These are phyloP conservation scores for Myocastor coypus DNA, from an alignment of 2,113 vertebrate genomes.

Conservation along the genomic window DNA sequence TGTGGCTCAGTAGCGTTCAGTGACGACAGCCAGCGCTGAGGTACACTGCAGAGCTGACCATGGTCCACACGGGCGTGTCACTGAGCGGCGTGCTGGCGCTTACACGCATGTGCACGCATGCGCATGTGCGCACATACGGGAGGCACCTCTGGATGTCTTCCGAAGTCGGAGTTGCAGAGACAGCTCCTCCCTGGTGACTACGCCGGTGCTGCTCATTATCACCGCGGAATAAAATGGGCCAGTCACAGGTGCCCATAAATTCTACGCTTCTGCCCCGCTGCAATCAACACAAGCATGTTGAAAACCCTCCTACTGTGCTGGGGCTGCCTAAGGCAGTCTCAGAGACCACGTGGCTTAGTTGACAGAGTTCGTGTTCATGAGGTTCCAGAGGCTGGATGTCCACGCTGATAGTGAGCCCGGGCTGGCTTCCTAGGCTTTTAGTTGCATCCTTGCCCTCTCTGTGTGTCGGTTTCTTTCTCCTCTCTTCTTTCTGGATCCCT, in stretches of 20 bases:
- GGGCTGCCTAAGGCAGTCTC: not conserved
- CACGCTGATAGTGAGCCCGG: not conserved
- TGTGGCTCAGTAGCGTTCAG: not conserved
- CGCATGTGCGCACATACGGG: not conserved
- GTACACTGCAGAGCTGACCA: rapidly evolving
- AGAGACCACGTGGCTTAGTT: too few relatives aligned
- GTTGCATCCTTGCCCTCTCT: not conserved
- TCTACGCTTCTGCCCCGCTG: not conserved
- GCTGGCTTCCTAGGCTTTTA: not conserved
- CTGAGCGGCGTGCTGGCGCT: not conserved
- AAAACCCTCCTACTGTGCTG: not conserved
- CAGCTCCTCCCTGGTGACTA: not conserved
- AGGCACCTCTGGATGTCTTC: not conserved
- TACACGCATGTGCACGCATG: not conserved
- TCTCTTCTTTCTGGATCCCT: not conserved
- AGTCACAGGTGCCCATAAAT: not conserved
- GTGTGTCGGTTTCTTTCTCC: not conserved
- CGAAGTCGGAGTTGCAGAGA: not conserved
- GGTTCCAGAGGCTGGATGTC: not conserved
- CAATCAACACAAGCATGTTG: rapidly evolving
- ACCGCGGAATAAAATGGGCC: not conserved
- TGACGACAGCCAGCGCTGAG: rapidly evolving
- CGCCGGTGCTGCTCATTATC: not conserved
- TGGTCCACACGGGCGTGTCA: rapidly evolving
- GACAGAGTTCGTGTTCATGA: not conserved